Conservation (phyloP, 1,140 invertebrate genomes). For the Tetranychus cinnabarinus region DNA sequence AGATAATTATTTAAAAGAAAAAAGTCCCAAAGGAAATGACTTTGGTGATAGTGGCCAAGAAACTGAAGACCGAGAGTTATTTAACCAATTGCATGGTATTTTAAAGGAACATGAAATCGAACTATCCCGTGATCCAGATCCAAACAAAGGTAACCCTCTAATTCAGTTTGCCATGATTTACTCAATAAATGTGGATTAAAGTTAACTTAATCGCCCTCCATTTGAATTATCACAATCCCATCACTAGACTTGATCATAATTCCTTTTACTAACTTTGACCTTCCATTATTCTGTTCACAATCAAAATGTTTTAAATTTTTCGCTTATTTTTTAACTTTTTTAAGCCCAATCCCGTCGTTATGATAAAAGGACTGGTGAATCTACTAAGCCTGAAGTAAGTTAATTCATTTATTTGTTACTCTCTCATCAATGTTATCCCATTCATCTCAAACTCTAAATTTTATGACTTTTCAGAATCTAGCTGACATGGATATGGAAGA, state of each 20-base stretch:
- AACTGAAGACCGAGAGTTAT: conserved; percentile 26
- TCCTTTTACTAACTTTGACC: too few species aligned
- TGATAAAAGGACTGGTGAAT: neutral
- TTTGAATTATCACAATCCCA: neutral
- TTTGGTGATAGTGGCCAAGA: conserved; percentile 41
- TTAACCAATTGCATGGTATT: conserved; percentile 10
- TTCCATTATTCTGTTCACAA: neutral
- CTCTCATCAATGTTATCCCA: neutral
- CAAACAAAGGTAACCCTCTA: neutral
- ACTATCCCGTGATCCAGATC: conserved; percentile 8
- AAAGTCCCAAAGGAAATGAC: conserved; percentile 27
- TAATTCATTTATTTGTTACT: neutral
- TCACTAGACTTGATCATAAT: neutral
- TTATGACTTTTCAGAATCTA: conserved; percentile 13
- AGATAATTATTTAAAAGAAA: conserved; percentile 42
- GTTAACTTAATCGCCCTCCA: too few species aligned
- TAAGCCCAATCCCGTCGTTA: neutral
- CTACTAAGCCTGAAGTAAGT: neutral
- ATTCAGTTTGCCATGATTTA: neutral
- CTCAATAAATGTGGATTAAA: too few species aligned
- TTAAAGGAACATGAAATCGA: conserved; percentile 14
- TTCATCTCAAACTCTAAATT: neutral
- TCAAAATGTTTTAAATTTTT: neutral
- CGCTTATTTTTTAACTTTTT: neutral
- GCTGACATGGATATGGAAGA: conserved; percentile 53